Evolutionary conservation across 2,113 vertebrate genomes (phyloP), one percentile per base, ranked within the genome.

Genomic region (Collichthys lucidus): DNA sequence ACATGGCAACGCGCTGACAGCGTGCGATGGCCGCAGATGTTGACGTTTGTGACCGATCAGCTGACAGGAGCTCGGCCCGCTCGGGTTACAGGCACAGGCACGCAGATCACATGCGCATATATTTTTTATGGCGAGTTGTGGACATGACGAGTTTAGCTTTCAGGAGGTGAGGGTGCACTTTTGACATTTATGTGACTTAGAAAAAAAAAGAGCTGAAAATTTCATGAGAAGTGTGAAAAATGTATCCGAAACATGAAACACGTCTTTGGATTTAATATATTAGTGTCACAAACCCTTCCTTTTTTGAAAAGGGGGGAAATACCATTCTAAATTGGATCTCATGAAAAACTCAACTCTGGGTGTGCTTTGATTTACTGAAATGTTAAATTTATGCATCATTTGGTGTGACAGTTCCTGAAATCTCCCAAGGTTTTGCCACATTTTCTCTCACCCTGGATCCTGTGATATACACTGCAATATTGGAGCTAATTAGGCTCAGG

Each of bases 41-140:
- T 79, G 74, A 60, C 40, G 64, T 79, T 77, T 72, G 78, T 31
- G 61, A 65, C 61, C 4, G 83, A 88, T 82, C 80, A 72, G 86
- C 76, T 74, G 87, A 86, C 42, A 42, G 46, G 67, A 61, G 71
- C 55, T 15, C 2, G 4, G 59, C 56, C 65, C 67, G 63, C 74
- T 91, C 81, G 7, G 82, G 81, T 89, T 87, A 81, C 85, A 49
- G 80, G n/a, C 63, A 68, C 42, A 4, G n/a, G n/a, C n/a, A n/a
- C n/a, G n/a, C 19, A 20, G 67, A 63, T 76, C 82, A 63, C 46
- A 11, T 62, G 68, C 12, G 47, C 49, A 62, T 76, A 44, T 40
- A 84, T 31, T 81, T 70, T 75, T 79, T 15, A 71, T 52, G 31
- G 44, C 4, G 11, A 76, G 61, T 29, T 64, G 52, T 59, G 74